Base-by-base conservation (phyloP, 1,140 invertebrate genomes). In the Pogonomyrmex californicus region DNA sequence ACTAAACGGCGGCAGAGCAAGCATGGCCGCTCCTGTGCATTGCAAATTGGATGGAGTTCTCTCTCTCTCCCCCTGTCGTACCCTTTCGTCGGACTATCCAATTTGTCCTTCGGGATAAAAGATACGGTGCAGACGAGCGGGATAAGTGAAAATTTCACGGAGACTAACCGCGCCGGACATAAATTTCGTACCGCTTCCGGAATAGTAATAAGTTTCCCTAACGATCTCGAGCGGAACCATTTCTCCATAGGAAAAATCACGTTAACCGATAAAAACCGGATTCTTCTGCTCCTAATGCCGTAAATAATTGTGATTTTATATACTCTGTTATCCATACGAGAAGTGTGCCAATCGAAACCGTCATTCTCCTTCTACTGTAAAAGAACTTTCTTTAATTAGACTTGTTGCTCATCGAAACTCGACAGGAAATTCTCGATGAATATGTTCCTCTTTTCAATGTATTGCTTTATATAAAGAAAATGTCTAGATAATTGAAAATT, bases 21-120 rank as follows among this genome's bases (percentile, higher is more conserved):
- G 54, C 63, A 49, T 65, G 51, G 49, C 47, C 47, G 85, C 78
- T 87, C 54, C 63, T 81, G 87, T 90, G 88, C 88, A 86, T 90
- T 88, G 85, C 87, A 91, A 91, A 91, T 88, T 91, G 88, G 86
- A 91, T 88, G 76, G 87, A 85, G 85, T 83, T 82, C 68, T 66
- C 75, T 73, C 47, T 23, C 33, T 73, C 51, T 44, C 12, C 63
- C 14, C 51, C 41, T 83, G 33, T 65, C 62, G 44, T 86, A 36
- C 47, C n/a, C 81, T 87, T 88, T 89, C 82, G 75, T 81, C 86
- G 87, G 73, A 85, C 86, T 79, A 85, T 87, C 85, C 91, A 91
- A 91, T 91, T 91, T 88, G 85, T 91, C 68, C 79, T 87, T 75
- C 41, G 86, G 66, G 66, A 85, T 81, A 85, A 90, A 73, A 85